Conservation (phyloP, 2,888 invertebrate genomes). For the Deilephila porcellus region DNA sequence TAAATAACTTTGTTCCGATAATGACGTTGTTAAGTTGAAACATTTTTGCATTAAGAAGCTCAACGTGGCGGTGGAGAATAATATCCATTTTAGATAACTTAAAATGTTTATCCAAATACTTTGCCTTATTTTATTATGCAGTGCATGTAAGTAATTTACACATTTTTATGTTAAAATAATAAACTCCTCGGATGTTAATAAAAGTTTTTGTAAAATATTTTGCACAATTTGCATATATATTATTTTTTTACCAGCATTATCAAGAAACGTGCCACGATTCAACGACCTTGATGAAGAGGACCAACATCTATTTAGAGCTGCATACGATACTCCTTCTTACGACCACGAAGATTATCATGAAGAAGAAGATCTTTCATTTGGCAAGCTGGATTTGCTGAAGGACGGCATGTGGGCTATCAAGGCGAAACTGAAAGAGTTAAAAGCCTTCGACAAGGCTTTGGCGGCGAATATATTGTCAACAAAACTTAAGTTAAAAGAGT, state of each 20-base stretch:
- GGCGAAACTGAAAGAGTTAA: slow-evolving; percentile 71
- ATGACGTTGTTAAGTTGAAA: background rate
- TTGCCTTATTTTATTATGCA: slow-evolving; percentile 13
- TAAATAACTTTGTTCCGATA: background rate
- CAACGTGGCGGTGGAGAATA: background rate
- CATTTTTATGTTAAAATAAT: background rate
- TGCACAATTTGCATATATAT: slow-evolving; percentile 4
- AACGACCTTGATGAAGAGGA: slow-evolving; percentile 72
- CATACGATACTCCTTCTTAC: slow-evolving; percentile 71
- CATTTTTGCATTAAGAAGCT: background rate
- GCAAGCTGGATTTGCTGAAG: slow-evolving; percentile 73
- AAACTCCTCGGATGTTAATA: background rate
- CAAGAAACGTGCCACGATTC: slow-evolving; percentile 63
- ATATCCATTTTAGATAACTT: background rate
- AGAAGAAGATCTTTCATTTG: slow-evolving; percentile 56
- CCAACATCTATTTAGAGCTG: slow-evolving; percentile 68
- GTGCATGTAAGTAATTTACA: background rate
- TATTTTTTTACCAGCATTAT: slow-evolving; percentile 49
- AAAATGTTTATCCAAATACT: background rate
- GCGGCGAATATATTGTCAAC: slow-evolving; percentile 70
- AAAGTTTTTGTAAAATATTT: background rate
- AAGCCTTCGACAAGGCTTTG: slow-evolving; percentile 73
- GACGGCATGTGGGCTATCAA: slow-evolving; percentile 75
- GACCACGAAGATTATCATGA: slow-evolving; percentile 64
- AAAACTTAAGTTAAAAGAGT: slow-evolving; percentile 71